phyloP scores from a whole-genome alignment of 2,888 invertebrate genomes.

The Plemyria rubiginata region DNA sequence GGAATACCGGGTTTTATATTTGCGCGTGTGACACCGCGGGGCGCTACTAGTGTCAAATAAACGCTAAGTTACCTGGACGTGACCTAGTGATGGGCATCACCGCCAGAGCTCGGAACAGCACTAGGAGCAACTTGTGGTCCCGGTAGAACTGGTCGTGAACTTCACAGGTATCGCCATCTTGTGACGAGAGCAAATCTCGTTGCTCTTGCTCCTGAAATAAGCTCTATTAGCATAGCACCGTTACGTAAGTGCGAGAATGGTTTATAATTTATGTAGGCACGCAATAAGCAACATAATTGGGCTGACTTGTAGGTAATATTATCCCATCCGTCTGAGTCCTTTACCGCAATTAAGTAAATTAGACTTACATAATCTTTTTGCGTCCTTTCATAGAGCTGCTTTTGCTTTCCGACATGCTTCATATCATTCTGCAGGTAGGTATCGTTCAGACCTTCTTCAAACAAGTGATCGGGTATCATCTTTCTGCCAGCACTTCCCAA shows the following conservation, averaged over 20 bases:
- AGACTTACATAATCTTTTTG: constrained; percentile 75
- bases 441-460: constrained; percentile 74
- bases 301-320: no score
- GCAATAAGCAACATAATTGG: no score
- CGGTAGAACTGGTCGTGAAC: constrained; percentile 88
- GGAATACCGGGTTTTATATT: no score
- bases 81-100: constrained; percentile 87
- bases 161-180: constrained; percentile 85
- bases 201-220: constrained; percentile 71
- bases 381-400: constrained; percentile 62
- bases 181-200: constrained; percentile 80
- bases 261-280: no score
- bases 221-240: background rate
- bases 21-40: no score
- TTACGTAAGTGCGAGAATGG: no score
- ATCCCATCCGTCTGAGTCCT: no score
- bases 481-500: constrained; percentile 28
- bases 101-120: constrained; percentile 86
- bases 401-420: constrained; percentile 64
- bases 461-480: constrained; percentile 72
- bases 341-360: background rate
- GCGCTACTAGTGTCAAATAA: no score
- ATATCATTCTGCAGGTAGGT: constrained; percentile 68
- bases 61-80: constrained; percentile 68
- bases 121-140: constrained; percentile 87